Evolutionary conservation across 2,888 invertebrate genomes (phyloP).

Genomic region (Erannis defoliaria): DNA sequence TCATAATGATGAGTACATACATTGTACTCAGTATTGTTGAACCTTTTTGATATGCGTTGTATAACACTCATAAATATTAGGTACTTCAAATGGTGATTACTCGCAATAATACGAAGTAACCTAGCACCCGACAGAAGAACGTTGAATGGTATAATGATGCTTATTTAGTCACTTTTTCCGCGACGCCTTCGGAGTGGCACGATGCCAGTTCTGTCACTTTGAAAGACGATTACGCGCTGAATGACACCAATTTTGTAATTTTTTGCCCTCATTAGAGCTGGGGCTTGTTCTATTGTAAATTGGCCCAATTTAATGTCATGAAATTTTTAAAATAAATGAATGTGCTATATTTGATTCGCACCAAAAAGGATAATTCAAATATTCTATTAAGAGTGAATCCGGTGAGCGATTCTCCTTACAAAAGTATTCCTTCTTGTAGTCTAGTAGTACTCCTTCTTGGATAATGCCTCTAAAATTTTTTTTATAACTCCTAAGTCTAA

Average conservation of each 20-base stretch:
- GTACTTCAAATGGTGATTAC: neutral
- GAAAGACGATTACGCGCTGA: constrained; percentile 30
- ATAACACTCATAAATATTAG: neutral
- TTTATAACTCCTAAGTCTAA: too few relatives aligned
- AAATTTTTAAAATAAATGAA: neutral
- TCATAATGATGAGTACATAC: too few relatives aligned
- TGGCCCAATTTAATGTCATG: constrained; percentile 18
- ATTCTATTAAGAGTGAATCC: neutral
- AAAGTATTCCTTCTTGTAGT: too few relatives aligned
- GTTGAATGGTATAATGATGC: constrained; percentile 19
- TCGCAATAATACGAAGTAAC: neutral
- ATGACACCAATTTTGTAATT: constrained; percentile 33
- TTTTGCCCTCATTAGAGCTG: constrained; percentile 23
- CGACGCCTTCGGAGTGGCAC: constrained; percentile 24
- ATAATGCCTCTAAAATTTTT: too few relatives aligned
- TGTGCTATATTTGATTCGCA: neutral
- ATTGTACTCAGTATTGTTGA: too few relatives aligned
- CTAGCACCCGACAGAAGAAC: neutral
- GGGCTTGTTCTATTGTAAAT: constrained; percentile 21
- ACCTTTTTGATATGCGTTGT: too few relatives aligned
- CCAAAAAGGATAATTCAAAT: neutral
- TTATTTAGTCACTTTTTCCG: constrained; percentile 30
- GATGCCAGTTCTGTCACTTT: constrained; percentile 31
- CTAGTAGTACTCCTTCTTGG: too few relatives aligned
- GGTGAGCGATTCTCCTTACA: too few relatives aligned